phyloP scores from a whole-genome alignment of 2,797 vertebrate genomes.

The Eulemur rubriventer region DNA sequence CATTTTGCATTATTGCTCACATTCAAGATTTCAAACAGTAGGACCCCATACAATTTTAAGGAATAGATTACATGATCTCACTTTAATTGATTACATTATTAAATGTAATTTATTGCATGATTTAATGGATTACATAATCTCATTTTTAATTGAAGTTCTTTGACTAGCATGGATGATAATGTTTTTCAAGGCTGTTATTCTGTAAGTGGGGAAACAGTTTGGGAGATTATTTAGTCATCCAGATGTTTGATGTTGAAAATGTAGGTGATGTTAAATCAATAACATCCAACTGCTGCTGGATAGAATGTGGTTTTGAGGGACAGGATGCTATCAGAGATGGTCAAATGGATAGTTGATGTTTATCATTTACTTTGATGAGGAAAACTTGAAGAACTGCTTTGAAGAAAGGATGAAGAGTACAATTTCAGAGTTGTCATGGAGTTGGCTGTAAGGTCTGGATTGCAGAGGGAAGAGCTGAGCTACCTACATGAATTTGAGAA shows the following conservation, averaged over 20 bases:
- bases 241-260: background rate
- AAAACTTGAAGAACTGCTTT: background rate
- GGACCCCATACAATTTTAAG: background rate
- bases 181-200: background rate
- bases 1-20: background rate
- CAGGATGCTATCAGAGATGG: background rate
- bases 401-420: background rate
- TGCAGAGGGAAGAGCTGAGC: background rate
- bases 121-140: background rate
- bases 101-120: background rate
- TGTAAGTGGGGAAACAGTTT: background rate
- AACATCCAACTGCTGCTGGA: background rate
- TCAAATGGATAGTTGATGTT: background rate
- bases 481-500: background rate
- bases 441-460: background rate
- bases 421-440: background rate
- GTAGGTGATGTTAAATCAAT: background rate
- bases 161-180: background rate
- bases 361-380: background rate
- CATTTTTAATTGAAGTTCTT: background rate
- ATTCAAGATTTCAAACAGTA: background rate
- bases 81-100: background rate
- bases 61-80: background rate
- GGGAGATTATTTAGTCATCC: background rate
- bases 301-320: background rate